These are phyloP conservation scores for Crossocerus cetratus DNA, from an alignment of 2,888 invertebrate species.

Conservation along the genomic window DNA sequence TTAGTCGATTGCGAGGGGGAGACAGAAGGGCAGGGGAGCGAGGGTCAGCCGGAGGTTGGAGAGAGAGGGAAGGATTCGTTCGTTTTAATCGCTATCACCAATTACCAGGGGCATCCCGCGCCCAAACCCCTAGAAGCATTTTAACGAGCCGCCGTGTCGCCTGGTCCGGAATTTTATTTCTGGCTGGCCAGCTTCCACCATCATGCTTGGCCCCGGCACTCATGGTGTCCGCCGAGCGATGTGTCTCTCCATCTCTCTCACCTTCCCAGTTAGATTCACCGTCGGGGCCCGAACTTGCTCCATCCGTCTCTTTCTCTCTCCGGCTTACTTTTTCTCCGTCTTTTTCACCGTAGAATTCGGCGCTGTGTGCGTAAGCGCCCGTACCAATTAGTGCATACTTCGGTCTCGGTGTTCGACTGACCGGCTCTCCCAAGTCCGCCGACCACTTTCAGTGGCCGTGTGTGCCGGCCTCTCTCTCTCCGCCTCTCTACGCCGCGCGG, in stretches of 20 bases:
- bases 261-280: slow-evolving; percentile 9
- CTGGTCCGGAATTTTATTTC: slow-evolving; percentile 74
- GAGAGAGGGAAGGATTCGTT: slow-evolving; percentile 63
- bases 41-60: slow-evolving; percentile 14
- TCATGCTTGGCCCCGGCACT: slow-evolving; percentile 27
- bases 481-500: no score
- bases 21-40: background rate
- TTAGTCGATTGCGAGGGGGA: background rate
- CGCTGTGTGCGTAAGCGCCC: slow-evolving; percentile 59
- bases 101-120: slow-evolving; percentile 75
- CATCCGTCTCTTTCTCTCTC: slow-evolving; percentile 21
- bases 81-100: slow-evolving; percentile 77
- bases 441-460: slow-evolving; percentile 31
- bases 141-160: slow-evolving; percentile 77
- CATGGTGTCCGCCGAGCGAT: slow-evolving; percentile 36
- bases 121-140: slow-evolving; percentile 77
- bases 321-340: slow-evolving; percentile 39
- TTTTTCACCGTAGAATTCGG: slow-evolving; percentile 32
- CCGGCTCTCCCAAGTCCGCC: slow-evolving; percentile 5
- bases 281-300: background rate
- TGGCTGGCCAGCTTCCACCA: slow-evolving; percentile 46
- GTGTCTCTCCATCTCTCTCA: slow-evolving; percentile 37
- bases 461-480: background rate
- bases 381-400: slow-evolving; percentile 77
- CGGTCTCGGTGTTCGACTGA: slow-evolving; percentile 63